A percentile compares a stretch with the other conserved stretches of the same genome.
Conservation (phyloP, 2,113 vertebrate genomes). For the Psammodynastes pulverulentus region DNA sequence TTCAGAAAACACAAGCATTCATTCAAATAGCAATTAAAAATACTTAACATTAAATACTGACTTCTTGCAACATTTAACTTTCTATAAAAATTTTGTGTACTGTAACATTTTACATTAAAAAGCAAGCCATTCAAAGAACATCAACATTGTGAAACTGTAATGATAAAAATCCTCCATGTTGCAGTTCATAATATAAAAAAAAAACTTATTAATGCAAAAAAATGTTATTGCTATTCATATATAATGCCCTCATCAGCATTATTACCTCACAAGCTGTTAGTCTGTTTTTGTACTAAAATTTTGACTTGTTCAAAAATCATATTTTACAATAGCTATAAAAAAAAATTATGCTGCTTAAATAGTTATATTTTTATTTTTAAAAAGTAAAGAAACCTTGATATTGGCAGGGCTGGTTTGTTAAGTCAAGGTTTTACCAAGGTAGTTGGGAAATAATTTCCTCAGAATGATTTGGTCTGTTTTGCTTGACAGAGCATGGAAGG, state of each 20-base stretch:
- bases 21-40: not conserved
- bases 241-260: not conserved
- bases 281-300: conserved; percentile 21
- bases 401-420: conserved; percentile 10
- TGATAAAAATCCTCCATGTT: not conserved
- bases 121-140: not conserved
- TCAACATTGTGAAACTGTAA: not conserved
- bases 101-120: not conserved
- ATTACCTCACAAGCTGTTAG: not conserved
- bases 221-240: not conserved
- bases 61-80: not conserved
- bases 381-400: not conserved
- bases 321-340: not conserved
- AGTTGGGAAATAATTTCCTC: conserved; percentile 45
- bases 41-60: not conserved
- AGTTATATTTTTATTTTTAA: conserved; percentile 7
- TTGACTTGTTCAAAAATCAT: conserved; percentile 13
- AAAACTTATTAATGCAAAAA: not conserved
- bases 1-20: not conserved
- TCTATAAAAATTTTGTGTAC: not conserved
- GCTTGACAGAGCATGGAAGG: conserved; percentile 33
- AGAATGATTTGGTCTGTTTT: conserved; percentile 39
- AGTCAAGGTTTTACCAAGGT: conserved; percentile 30
- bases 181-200: not conserved
- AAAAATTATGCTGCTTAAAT: conserved; percentile 25